These are phyloP conservation scores for Drosophila picticornis DNA, from an alignment of 2,888 invertebrate genomes.

Conservation along the genomic window DNA sequence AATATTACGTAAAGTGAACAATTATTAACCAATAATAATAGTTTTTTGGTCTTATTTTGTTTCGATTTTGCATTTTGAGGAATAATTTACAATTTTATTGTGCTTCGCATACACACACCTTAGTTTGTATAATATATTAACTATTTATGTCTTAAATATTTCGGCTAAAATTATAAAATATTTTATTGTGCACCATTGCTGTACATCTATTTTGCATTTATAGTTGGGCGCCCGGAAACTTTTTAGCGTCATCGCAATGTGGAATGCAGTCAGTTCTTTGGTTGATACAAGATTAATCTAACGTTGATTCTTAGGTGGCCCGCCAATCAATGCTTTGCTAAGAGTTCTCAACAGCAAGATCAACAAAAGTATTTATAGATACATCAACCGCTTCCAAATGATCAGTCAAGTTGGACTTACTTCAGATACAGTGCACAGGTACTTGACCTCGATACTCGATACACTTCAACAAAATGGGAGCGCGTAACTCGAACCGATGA, in stretches of 20 bases:
- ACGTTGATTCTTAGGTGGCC: background rate
- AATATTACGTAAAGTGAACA: slow-evolving; percentile 5
- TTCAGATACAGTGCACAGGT: background rate
- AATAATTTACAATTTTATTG: slow-evolving; percentile 3
- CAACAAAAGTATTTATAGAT: background rate
- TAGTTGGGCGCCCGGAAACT: background rate
- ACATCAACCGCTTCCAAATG: background rate
- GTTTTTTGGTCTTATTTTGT: slow-evolving; percentile 5
- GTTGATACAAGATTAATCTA: background rate
- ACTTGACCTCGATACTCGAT: slow-evolving; percentile 10
- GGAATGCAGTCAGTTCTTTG: background rate
- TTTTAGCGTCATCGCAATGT: background rate
- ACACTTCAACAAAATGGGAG: background rate
- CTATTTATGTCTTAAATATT: slow-evolving; percentile 27
- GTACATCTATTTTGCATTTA: background rate
- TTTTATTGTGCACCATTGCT: slow-evolving; percentile 16
- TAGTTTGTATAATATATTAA: slow-evolving; percentile 44
- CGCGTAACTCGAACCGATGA: no score
- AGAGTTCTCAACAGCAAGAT: background rate
- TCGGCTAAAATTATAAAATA: slow-evolving; percentile 38
- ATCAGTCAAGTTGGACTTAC: background rate
- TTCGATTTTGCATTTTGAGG: background rate
- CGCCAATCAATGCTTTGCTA: background rate
- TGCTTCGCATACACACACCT: slow-evolving; percentile 23
- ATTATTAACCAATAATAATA: slow-evolving; percentile 9